These are phyloP conservation scores for Conus canariensis DNA, from an alignment of 2,888 invertebrate genomes.

Conservation along the genomic window DNA sequence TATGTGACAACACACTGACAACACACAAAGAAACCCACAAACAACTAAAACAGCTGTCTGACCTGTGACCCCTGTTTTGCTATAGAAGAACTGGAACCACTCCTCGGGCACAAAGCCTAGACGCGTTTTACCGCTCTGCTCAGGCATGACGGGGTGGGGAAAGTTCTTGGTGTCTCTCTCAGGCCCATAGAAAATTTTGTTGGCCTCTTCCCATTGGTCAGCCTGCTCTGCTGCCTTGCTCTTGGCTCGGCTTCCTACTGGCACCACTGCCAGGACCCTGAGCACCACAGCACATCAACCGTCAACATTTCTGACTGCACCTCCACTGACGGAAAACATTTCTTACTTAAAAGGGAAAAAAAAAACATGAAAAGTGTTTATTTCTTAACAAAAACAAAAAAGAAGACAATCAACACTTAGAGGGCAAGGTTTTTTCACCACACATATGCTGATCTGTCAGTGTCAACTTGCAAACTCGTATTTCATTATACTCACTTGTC, in stretches of 20 bases:
- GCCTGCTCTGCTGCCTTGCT: conserved; percentile 31
- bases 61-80: conserved; percentile 91
- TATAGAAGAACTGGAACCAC: conserved; percentile 97
- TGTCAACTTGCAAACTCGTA: no score
- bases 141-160: conserved; percentile 86
- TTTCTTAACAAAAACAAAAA: no score
- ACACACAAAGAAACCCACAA: neutral
- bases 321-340: neutral
- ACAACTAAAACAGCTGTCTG: conserved; percentile 26
- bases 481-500: no score
- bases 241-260: conserved; percentile 25
- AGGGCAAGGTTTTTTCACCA: no score
- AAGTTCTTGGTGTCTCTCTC: conserved; percentile 87
- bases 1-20: neutral
- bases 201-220: conserved; percentile 68
- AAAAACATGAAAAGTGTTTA: neutral
- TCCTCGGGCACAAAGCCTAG: conserved; percentile 95
- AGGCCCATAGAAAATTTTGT: conserved; percentile 80
- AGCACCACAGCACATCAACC: neutral
- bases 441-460: no score
- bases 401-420: no score
- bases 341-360: neutral
- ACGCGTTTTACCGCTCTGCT: conserved; percentile 87
- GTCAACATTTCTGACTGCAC: neutral
- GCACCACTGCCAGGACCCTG: conserved; percentile 44